Evolutionary conservation across 2,888 invertebrate species (phyloP).

Genomic region (Chloromyia formosa): DNA sequence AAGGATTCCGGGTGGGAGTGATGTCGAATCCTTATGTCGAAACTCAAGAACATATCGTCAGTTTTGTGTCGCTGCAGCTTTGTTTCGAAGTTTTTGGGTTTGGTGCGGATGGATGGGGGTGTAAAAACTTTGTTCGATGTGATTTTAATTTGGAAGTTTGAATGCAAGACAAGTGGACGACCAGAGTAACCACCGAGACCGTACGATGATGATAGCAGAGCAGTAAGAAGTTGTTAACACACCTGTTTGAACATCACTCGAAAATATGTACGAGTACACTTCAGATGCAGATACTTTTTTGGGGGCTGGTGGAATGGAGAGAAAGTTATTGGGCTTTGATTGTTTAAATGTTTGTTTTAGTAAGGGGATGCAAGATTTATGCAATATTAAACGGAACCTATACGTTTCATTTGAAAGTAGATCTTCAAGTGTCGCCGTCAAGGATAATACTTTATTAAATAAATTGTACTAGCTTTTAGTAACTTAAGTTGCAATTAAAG

Average conservation of each 20-base stretch:
- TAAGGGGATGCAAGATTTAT: too few species aligned
- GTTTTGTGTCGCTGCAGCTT: conserved; percentile 16
- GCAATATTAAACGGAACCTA: too few species aligned
- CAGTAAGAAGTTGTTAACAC: conserved; percentile 38
- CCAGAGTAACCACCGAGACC: too few species aligned
- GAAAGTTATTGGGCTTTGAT: not conserved
- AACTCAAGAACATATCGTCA: not conserved
- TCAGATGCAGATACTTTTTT: conserved; percentile 23
- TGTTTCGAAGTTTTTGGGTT: not conserved
- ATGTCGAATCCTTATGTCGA: not conserved
- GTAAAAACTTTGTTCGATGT: conserved; percentile 23
- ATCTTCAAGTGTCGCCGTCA: too few species aligned
- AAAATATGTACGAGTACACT: not conserved
- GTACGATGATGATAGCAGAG: too few species aligned
- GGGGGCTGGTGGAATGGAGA: not conserved
- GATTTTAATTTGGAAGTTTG: conserved; percentile 38
- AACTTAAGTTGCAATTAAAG: too few species aligned
- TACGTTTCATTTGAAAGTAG: too few species aligned
- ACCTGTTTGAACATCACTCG: conserved; percentile 41
- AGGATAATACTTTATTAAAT: too few species aligned
- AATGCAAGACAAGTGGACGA: conserved; percentile 29
- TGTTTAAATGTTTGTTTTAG: too few species aligned
- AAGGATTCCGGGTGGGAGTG: not conserved
- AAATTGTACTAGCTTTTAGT: too few species aligned
- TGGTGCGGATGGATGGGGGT: too few species aligned